Conservation (phyloP, 2,113 vertebrate species). For the Spheniscus mendiculus region DNA sequence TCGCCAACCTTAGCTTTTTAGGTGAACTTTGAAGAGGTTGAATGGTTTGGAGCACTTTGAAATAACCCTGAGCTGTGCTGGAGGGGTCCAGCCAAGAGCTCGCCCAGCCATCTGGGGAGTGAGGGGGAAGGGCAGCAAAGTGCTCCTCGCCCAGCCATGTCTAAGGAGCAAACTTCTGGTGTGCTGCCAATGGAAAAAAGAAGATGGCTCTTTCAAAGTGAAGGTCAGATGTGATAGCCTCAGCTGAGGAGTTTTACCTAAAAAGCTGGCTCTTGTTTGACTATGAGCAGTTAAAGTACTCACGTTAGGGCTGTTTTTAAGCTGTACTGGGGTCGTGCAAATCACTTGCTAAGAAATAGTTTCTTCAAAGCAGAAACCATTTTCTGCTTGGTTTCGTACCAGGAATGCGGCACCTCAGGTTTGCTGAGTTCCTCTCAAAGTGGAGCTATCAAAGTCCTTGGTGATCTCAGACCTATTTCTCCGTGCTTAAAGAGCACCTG, state of each 20-base stretch:
- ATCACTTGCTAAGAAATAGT: background rate
- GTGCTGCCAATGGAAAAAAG: background rate
- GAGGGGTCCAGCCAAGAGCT: background rate
- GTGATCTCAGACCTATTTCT: background rate
- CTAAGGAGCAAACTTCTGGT: background rate
- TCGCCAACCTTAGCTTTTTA: background rate
- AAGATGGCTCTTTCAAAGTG: background rate
- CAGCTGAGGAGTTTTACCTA: background rate
- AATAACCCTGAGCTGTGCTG: background rate
- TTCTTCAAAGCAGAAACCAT: background rate
- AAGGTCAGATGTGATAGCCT: background rate
- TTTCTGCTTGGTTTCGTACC: background rate
- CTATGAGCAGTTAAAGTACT: background rate
- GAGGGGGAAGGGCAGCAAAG: background rate
- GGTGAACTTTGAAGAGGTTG: background rate
- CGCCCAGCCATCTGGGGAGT: background rate
- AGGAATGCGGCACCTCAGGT: slow-evolving; percentile 40
- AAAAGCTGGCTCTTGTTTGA: background rate
- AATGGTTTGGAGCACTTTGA: slow-evolving; percentile 2
- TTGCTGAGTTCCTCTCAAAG: background rate
- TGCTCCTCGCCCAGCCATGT: background rate
- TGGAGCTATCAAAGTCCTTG: background rate
- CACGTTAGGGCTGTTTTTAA: background rate
- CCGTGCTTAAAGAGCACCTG: background rate
- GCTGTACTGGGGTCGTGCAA: background rate